Evolutionary conservation across 2,888 invertebrate species (phyloP), one percentile per base, ranked within the genome.

Genomic region (Machimus rusticus): DNA sequence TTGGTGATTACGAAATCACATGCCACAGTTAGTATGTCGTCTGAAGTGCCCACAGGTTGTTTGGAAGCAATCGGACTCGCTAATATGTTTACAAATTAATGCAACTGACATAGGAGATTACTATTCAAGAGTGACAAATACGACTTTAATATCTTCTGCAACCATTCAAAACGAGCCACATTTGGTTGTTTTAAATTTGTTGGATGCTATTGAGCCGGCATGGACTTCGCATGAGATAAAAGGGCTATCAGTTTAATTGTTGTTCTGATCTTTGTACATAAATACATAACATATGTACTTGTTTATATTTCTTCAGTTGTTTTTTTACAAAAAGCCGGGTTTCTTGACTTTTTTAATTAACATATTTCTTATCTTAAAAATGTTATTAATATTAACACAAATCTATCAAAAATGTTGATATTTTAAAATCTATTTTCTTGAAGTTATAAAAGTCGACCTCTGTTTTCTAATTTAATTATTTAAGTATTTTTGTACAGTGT

Each of bases 61-160:
- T 31, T 91, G 91, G 91, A 90, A 90, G 57, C 90, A 91, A 87
- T 90, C 90, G 16, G 90, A 91, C 88, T 90, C 88, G 46, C 86
- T 91, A 57, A 90, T 91, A 43, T 90, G 88, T 88, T 46, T 91
- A 37, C 89, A 89, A 6, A 91, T 91, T 46, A 55, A 88, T 87
- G 90, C 90, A 0, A 90, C 90, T 6, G 90, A 91, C 87, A 88
- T 91, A n/a, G 37, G 57, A 1, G 90, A 90, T 16, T 91, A 91
- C 77, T 88, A 89, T 16, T 87, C 91, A 4, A 89, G 90, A 87
- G 90, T 91, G 1, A 89, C 90, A 1, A 78, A 86, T 28, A 57
- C 78, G n/a, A 28, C 77, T 46, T 46, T 14, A 46, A 46, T 46
- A 46, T 23, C 55, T 57, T 6, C 28, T 14, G 89, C 90, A 19